Conservation (phyloP, 2,797 vertebrate species). For the Prionace glauca region DNA sequence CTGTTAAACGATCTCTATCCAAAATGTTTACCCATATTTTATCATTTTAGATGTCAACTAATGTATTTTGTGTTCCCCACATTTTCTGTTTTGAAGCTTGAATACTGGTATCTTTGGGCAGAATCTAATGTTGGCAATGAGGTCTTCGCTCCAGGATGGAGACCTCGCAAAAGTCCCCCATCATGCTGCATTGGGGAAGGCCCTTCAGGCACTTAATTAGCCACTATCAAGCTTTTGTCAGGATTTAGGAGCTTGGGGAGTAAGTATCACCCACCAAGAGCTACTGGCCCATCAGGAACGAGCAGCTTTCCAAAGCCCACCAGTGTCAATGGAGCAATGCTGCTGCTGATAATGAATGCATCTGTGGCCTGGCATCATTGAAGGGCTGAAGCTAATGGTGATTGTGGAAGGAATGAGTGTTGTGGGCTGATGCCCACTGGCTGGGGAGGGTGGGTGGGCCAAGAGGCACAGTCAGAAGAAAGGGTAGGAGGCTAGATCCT, state of each 20-base stretch:
- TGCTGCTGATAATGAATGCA: not conserved
- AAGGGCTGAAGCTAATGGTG: not conserved
- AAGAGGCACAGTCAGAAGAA: not conserved
- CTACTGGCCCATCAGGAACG: no score
- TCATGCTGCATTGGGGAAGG: no score
- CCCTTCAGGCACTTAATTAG: no score
- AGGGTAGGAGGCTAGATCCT: not conserved
- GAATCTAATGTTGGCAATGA: no score
- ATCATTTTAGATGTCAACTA: not conserved
- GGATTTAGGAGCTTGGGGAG: no score
- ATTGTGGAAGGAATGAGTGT: not conserved
- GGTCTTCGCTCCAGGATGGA: no score
- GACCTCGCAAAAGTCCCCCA: no score
- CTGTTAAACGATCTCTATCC: not conserved
- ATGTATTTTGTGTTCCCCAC: not conserved
- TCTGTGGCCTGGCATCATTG: not conserved
- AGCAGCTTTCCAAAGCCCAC: no score
- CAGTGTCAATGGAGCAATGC: not conserved
- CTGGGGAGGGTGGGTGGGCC: no score
- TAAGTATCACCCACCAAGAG: no score
- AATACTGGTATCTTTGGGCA: not conserved
- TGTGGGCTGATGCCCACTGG: no score
- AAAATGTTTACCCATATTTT: not conserved
- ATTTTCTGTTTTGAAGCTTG: not conserved
- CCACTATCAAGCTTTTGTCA: no score